A percentile compares a stretch with the other conserved stretches of the same genome.
phyloP scores from a whole-genome alignment of 2,888 invertebrate genomes.

The Eurytoma adleriae region DNA sequence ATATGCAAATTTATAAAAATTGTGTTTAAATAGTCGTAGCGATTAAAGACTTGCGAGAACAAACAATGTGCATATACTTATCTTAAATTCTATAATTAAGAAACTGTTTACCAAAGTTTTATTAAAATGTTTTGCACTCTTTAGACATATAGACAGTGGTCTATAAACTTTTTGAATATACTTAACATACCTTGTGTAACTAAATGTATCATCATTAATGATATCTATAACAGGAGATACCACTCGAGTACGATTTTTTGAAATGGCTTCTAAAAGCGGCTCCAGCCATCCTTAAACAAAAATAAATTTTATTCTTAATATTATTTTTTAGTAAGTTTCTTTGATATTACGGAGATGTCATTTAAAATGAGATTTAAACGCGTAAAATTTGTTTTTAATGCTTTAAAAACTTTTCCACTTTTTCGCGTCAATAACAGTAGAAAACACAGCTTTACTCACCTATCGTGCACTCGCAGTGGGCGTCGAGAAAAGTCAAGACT shows the following conservation, averaged over 20 bases:
- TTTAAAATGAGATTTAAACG: too few species aligned
- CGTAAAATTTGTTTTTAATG: neutral
- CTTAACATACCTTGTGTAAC: constrained; percentile 82
- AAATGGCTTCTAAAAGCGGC: constrained; percentile 83
- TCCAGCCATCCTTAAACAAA: constrained; percentile 84
- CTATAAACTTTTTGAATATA: too few species aligned
- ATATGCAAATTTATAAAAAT: neutral
- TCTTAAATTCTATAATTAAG: too few species aligned
- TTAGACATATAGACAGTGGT: too few species aligned
- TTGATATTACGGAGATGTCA: too few species aligned
- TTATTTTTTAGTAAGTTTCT: neutral
- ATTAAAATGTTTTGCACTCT: too few species aligned
- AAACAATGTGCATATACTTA: too few species aligned
- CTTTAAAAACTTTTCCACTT: constrained; percentile 26
- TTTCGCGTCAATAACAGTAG: neutral
- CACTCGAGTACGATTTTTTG: constrained; percentile 81
- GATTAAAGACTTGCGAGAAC: too few species aligned
- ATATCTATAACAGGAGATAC: constrained; percentile 94
- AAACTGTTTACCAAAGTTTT: too few species aligned
- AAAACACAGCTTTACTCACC: constrained; percentile 78
- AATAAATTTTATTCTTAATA: neutral
- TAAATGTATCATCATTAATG: constrained; percentile 96
- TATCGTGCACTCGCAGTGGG: constrained; percentile 93
- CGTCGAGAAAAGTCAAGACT: constrained; percentile 93
- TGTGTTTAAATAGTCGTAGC: neutral